Percentiles rank a stretch among this genome's conserved stretches.
phyloP scores from a whole-genome alignment of 2,797 vertebrate genomes.

The Falco peregrinus region DNA sequence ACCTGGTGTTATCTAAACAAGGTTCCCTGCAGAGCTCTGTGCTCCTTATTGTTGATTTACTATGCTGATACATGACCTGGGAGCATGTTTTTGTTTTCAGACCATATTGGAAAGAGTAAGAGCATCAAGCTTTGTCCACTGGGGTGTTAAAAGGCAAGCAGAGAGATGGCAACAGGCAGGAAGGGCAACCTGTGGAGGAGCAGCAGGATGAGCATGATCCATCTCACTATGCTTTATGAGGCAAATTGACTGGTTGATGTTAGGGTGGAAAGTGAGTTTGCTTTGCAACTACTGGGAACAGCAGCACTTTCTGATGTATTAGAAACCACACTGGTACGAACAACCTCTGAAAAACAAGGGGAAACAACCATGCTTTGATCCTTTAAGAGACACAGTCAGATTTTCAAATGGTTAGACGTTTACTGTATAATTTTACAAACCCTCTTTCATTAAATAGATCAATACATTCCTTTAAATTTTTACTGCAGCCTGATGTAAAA shows the following conservation, averaged over 20 bases:
- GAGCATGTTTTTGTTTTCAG: slow-evolving; percentile 4
- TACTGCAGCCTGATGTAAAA: not conserved
- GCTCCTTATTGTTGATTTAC: not conserved
- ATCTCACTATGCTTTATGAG: not conserved
- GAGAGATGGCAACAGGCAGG: not conserved
- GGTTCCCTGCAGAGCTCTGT: not conserved
- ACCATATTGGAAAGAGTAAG: not conserved
- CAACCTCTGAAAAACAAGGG: not conserved
- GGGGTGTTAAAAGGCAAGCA: not conserved
- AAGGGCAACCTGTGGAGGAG: not conserved
- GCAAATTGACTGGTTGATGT: not conserved
- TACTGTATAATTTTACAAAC: not conserved
- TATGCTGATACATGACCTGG: not conserved
- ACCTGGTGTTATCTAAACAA: not conserved
- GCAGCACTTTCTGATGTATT: not conserved
- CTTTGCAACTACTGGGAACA: not conserved
- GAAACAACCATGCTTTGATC: not conserved
- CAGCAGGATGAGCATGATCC: not conserved
- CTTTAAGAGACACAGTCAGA: not conserved
- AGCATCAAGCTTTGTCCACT: not conserved
- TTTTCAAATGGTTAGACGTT: not conserved
- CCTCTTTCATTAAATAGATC: not conserved
- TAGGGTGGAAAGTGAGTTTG: not conserved
- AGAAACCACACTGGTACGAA: not conserved
- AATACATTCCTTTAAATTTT: not conserved